phyloP scores from a whole-genome alignment of 2,113 vertebrate genomes.

The Felis chaus region DNA sequence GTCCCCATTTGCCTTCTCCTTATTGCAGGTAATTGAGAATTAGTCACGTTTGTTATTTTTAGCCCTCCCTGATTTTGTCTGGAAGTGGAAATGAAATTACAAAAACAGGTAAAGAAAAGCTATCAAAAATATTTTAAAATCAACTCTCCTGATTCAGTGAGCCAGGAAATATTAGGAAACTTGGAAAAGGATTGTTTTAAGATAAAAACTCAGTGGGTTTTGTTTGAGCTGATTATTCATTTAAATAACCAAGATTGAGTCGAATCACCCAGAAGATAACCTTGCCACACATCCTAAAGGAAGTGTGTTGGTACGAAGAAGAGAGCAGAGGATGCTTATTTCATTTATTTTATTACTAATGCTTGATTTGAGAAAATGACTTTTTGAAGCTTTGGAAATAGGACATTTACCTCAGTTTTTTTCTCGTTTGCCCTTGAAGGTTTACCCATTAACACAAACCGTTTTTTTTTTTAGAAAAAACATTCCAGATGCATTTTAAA shows the following conservation, averaged over 20 bases:
- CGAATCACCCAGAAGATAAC: background rate
- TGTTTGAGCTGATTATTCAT: background rate
- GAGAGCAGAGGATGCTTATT: background rate
- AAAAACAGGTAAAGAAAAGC: slow-evolving; percentile 55
- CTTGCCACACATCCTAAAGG: background rate
- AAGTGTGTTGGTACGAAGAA: background rate
- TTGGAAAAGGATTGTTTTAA: background rate
- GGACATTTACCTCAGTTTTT: background rate
- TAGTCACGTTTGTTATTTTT: slow-evolving; percentile 75
- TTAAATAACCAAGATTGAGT: background rate
- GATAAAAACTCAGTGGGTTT: background rate
- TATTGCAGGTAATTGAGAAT: slow-evolving; percentile 72
- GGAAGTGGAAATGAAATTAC: slow-evolving; percentile 48
- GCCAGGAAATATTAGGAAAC: background rate
- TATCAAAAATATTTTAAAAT: slow-evolving; percentile 9
- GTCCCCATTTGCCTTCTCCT: slow-evolving; percentile 58
- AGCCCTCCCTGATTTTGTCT: slow-evolving; percentile 49
- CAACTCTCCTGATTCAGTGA: background rate
- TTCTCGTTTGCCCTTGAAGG: background rate
- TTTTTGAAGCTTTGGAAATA: background rate
- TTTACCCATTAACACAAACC: background rate
- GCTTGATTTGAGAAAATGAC: background rate
- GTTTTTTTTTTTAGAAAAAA: background rate
- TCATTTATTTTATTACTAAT: slow-evolving; percentile 37
- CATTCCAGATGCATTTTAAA: background rate